Evolutionary conservation across 2,888 invertebrate species (phyloP).

Genomic region (Drosophila algonquin): DNA sequence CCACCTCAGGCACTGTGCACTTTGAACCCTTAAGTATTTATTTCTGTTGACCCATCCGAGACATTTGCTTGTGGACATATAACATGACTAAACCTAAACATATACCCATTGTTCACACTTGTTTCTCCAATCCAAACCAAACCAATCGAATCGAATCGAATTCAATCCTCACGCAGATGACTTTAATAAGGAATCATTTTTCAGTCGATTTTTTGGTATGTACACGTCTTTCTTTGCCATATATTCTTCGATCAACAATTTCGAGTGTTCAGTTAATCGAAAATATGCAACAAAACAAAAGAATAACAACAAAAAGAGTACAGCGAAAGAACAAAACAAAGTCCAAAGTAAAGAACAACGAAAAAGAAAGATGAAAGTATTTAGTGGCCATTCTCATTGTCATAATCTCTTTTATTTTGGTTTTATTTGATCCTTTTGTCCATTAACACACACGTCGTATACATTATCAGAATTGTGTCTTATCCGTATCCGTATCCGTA

Average conservation of each 20-base stretch:
- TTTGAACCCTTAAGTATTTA: slow-evolving; percentile 4
- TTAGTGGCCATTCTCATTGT: slow-evolving; percentile 19
- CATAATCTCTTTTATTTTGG: slow-evolving; percentile 11
- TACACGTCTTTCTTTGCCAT: slow-evolving; percentile 42
- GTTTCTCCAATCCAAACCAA: slow-evolving; percentile 39
- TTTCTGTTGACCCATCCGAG: slow-evolving; percentile 4
- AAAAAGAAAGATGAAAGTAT: slow-evolving; percentile 6
- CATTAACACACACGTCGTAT: slow-evolving; percentile 42
- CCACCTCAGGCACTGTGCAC: slow-evolving; percentile 1
- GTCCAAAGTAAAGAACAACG: too few species aligned
- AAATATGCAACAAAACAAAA: slow-evolving; percentile 19
- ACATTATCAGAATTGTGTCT: slow-evolving; percentile 13
- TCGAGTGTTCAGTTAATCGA: slow-evolving; percentile 73
- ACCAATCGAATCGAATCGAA: slow-evolving; percentile 20
- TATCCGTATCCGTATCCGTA: slow-evolving; percentile 19
- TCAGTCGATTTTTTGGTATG: slow-evolving; percentile 75
- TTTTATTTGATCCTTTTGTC: slow-evolving; percentile 22
- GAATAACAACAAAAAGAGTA: background rate
- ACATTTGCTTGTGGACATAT: slow-evolving; percentile 26
- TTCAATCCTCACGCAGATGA: slow-evolving; percentile 69
- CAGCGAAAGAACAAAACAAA: background rate
- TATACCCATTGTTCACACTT: slow-evolving; percentile 36
- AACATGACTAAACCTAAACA: slow-evolving; percentile 24
- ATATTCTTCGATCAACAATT: slow-evolving; percentile 36
- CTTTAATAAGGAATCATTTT: slow-evolving; percentile 74